These are phyloP conservation scores for Subanguina moxae DNA, from an alignment of 1,140 invertebrate genomes.

Conservation along the genomic window DNA sequence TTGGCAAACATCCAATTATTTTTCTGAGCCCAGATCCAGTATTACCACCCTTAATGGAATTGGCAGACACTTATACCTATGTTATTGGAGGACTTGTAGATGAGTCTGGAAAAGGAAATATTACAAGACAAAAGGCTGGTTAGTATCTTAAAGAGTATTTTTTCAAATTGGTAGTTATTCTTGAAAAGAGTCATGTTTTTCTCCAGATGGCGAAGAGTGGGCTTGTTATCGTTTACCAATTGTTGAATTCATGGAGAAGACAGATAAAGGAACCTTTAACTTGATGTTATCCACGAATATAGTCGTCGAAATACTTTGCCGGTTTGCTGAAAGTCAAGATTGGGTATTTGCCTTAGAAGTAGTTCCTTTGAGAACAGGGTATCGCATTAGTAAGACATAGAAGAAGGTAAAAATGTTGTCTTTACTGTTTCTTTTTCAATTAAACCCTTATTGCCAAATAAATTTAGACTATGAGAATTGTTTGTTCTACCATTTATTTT, in stretches of 20 bases:
- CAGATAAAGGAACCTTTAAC: neutral
- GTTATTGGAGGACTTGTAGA: slow-evolving; percentile 29
- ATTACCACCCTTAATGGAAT: slow-evolving; percentile 8
- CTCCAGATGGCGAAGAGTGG: neutral
- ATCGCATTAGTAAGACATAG: no score
- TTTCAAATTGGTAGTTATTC: neutral
- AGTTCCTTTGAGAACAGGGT: neutral
- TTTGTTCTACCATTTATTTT: no score
- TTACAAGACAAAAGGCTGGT: neutral
- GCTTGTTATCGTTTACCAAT: neutral
- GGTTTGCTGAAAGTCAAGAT: neutral
- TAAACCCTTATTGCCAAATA: no score
- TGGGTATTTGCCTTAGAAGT: neutral
- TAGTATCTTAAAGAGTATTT: neutral
- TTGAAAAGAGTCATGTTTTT: neutral
- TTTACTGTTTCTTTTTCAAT: no score
- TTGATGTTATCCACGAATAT: neutral
- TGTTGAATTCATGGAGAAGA: neutral
- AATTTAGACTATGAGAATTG: no score
- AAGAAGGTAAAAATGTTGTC: no score
- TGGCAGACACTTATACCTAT: slow-evolving; percentile 9
- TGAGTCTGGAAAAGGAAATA: slow-evolving; percentile 25
- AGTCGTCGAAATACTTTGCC: neutral
- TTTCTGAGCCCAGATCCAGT: slow-evolving; percentile 31
- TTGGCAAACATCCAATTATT: slow-evolving; percentile 6